Evolutionary conservation across 2,888 invertebrate species (phyloP), one percentile per base, ranked within the genome.

Genomic region (Carabus problematicus): DNA sequence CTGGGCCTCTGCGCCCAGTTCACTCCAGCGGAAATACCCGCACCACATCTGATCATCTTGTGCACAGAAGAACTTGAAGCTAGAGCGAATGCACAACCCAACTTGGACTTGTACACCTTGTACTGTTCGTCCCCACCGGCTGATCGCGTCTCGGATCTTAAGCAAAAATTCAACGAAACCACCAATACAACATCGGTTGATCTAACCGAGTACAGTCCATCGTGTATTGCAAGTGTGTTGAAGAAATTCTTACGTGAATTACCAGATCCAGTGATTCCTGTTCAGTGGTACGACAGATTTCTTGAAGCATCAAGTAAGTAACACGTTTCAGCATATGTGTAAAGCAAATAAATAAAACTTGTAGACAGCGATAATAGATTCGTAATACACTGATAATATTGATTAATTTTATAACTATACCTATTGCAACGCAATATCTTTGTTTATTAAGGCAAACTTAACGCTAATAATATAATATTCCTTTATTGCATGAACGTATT

Each of bases 181-280:
- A 80, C 81, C 74, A 74, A 75, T 64, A 29, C 29, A 29, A 29
- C 29, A 29, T 76, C 75, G 71, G 78, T 83, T 47, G 84, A 85
- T 75, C 77, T 87, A 68, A 79, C 76, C 71, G 78, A 81, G 9
- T 86, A 84, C 76, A 83, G 83, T 49, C 82, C 86, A 11, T 82
- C 85, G 71, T 84, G 85, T 74, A 83, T 89, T 72, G 85, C 87
- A 18, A 86, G 86, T 72, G 84, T 88, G 60, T 80, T 92, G 70
- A 91, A 92, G 77, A 89, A 89, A 77, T 92, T 88, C 79, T 81
- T 92, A 49, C 80, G 90, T 56, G 91, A 92, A 77, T 80, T 92
- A 72, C 91, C 91, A 0, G 91, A 92, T 79, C 90, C 92, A 3
- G 84, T 92, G 63, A 89, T 92, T 73, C 92, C 91, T 19, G 89